Evolutionary conservation across 2,113 vertebrate species (phyloP).

Genomic region (Eclectus roratus): DNA sequence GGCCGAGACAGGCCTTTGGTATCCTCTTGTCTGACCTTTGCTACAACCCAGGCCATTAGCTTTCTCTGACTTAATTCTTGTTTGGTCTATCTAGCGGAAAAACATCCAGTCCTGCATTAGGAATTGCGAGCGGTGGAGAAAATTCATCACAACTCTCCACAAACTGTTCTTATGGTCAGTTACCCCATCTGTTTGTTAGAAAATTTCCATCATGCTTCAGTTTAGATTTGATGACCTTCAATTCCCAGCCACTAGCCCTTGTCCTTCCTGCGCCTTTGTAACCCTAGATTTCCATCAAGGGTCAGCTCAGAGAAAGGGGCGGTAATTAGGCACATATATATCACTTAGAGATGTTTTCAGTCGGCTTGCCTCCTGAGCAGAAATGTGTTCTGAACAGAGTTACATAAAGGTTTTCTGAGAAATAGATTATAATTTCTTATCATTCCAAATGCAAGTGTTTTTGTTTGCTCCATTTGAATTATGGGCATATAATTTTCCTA

Average conservation of each 20-base stretch:
- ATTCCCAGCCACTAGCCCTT: neutral
- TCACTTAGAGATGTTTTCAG: neutral
- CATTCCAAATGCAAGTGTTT: neutral
- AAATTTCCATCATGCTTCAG: conserved; percentile 30
- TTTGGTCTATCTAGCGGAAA: conserved; percentile 57
- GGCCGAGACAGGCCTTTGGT: neutral
- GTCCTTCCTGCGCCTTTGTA: neutral
- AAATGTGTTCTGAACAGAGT: neutral
- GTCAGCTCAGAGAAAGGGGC: neutral
- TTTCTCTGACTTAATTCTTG: conserved; percentile 49
- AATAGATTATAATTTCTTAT: neutral
- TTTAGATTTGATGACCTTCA: conserved; percentile 5
- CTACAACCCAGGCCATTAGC: conserved; percentile 28
- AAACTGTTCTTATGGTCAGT: conserved; percentile 34
- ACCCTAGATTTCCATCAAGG: neutral
- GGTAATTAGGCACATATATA: neutral
- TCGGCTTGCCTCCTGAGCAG: neutral
- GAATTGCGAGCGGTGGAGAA: neutral
- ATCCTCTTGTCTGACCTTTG: conserved; percentile 48
- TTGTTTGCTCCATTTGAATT: neutral
- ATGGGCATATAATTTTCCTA: neutral
- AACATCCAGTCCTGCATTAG: conserved; percentile 39
- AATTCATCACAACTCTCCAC: neutral
- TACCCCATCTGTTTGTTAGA: conserved; percentile 27
- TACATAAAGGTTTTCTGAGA: neutral